phyloP scores from a whole-genome alignment of 37 sponge, comb jelly and placozoan genomes.

The Lycopodina hypogea region DNA sequence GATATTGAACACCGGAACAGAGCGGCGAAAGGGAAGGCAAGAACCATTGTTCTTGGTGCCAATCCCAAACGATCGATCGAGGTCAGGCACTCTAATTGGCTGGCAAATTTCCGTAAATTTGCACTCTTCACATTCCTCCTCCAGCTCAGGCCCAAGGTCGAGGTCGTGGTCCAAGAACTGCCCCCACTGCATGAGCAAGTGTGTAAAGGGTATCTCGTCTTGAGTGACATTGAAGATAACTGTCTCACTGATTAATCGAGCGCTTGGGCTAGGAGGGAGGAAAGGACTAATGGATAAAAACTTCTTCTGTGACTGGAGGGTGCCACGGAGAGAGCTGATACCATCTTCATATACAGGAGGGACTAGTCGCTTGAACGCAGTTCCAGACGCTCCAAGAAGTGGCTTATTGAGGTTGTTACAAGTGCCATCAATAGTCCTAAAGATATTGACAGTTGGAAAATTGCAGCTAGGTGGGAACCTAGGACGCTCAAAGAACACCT shows the following conservation, averaged over 20 bases:
- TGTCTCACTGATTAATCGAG: constrained; percentile 46
- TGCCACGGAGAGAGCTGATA: constrained; percentile 44
- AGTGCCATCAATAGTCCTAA: constrained; percentile 73
- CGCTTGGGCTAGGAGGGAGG: constrained; percentile 66
- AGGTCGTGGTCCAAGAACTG: constrained; percentile 95
- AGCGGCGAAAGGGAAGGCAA: constrained; percentile 60
- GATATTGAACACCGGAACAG: constrained; percentile 39
- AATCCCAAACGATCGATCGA: constrained; percentile 46
- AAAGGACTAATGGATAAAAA: constrained; percentile 36
- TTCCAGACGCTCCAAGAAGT: constrained; percentile 60
- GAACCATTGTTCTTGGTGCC: constrained; percentile 35
- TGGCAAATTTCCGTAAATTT: constrained; percentile 43
- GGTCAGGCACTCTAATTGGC: constrained; percentile 45
- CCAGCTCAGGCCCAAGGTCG: constrained; percentile 48
- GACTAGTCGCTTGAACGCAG: constrained; percentile 53
- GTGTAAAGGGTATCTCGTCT: constrained; percentile 59
- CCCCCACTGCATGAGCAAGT: constrained; percentile 93
- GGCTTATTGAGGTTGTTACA: constrained; percentile 85
- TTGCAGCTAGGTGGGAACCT: constrained; percentile 22
- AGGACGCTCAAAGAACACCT: not conserved
- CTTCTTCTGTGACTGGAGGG: constrained; percentile 6
- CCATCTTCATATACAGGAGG: constrained; percentile 83
- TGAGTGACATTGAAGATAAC: constrained; percentile 17
- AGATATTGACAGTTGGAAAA: constrained; percentile 19
- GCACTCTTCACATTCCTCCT: constrained; percentile 46